A percentile compares a stretch with the other conserved stretches of the same genome.
Evolutionary conservation across 2,888 invertebrate species (phyloP).

Genomic region (Epirrhoe tristata): DNA sequence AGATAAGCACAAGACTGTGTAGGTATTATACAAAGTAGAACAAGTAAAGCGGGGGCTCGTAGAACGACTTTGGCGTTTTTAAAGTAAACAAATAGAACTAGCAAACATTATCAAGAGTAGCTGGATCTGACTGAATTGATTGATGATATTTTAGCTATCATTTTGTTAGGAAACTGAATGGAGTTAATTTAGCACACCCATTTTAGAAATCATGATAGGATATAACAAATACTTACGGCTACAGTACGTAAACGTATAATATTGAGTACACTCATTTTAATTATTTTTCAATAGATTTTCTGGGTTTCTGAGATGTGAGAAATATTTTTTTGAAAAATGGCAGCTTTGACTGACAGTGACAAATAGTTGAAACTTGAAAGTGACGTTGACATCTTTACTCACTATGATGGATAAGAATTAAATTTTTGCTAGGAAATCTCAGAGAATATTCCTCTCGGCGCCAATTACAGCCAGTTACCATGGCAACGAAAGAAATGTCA

Average conservation of each 20-base stretch:
- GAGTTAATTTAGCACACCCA: neutral
- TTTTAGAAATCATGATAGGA: neutral
- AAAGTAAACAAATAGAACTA: too few relatives aligned
- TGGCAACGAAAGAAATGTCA: conserved; percentile 1
- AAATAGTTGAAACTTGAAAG: too few relatives aligned
- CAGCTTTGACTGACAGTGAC: too few relatives aligned
- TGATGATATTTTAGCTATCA: too few relatives aligned
- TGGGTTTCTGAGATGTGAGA: neutral
- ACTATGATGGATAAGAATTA: too few relatives aligned
- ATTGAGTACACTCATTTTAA: conserved; percentile 15
- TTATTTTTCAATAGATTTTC: neutral
- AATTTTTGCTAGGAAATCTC: neutral
- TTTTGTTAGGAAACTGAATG: neutral
- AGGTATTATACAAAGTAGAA: neutral
- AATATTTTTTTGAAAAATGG: neutral
- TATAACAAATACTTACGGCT: conserved; percentile 11
- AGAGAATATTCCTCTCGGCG: too few relatives aligned
- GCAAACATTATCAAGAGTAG: too few relatives aligned
- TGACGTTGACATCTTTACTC: too few relatives aligned
- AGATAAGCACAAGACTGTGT: neutral
- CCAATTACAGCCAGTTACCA: neutral
- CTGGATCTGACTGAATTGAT: too few relatives aligned
- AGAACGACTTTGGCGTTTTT: too few relatives aligned
- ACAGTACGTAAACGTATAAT: conserved; percentile 15
- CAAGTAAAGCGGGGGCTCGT: too few relatives aligned